A percentile compares a stretch with the other conserved stretches of the same genome.
phyloP scores from a whole-genome alignment of 2,888 invertebrate genomes.

The Ophion slaviceki region DNA sequence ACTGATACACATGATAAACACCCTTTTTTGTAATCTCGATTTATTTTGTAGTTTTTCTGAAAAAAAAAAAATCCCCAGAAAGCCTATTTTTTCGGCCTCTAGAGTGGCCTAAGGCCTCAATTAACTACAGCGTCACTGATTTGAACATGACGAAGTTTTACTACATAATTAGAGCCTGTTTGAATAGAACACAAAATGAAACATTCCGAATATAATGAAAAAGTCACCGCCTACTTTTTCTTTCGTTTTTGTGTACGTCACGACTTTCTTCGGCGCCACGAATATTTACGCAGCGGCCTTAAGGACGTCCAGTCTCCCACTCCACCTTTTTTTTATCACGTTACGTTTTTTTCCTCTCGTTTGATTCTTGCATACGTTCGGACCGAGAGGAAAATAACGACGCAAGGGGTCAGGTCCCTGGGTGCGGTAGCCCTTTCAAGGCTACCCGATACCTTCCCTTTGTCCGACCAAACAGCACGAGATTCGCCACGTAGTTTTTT shows the following conservation, averaged over 20 bases:
- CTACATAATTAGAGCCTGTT: no score
- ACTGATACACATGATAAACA: no score
- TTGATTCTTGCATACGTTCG: constrained; percentile 46
- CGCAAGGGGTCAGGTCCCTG: constrained; percentile 26
- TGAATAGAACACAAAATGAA: not conserved
- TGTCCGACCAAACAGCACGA: constrained; percentile 31
- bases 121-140: no score
- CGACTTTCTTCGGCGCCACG: constrained; percentile 57
- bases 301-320: constrained; percentile 53
- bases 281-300: constrained; percentile 45
- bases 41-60: no score
- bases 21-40: no score
- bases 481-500: constrained; percentile 17
- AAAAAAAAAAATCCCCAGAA: no score
- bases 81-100: no score
- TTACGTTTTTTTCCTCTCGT: constrained; percentile 31
- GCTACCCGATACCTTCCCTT: constrained; percentile 35
- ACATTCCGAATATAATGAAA: constrained; percentile 5
- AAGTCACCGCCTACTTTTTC: constrained; percentile 13
- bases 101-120: no score
- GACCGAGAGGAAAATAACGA: constrained; percentile 48
- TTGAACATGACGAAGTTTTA: no score
- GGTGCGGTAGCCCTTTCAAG: constrained; percentile 61
- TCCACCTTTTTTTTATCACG: constrained; percentile 19
- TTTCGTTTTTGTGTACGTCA: constrained; percentile 35